Conservation (phyloP, 2,888 invertebrate species). For the Coenonympha glycerion region DNA sequence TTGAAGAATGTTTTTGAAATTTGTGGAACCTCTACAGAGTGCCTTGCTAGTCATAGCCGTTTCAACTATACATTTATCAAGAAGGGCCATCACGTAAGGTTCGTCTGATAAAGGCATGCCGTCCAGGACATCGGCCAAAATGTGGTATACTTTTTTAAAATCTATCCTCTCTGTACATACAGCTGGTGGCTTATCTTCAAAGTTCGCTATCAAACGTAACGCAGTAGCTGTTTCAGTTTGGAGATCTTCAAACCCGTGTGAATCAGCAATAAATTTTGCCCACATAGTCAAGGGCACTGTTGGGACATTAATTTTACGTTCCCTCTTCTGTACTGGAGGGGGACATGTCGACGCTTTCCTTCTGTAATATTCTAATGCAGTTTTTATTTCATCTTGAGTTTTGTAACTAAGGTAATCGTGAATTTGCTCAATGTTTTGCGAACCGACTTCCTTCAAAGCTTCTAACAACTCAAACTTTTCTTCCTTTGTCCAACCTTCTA, state of each 20-base stretch:
- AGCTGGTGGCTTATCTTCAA: conserved; percentile 48
- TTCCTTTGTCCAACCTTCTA: conserved; percentile 48
- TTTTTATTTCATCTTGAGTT: conserved; percentile 37
- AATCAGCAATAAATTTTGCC: conserved; percentile 50
- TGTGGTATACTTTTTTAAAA: conserved; percentile 50
- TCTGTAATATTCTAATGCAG: conserved; percentile 45
- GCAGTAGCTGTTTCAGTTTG: conserved; percentile 52
- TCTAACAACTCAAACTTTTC: conserved; percentile 49
- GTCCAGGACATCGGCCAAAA: conserved; percentile 58
- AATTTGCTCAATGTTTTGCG: conserved; percentile 37
- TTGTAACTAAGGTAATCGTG: conserved; percentile 40
- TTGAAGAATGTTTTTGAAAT: conserved; percentile 36
- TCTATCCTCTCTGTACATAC: conserved; percentile 43
- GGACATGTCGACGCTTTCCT: conserved; percentile 32
- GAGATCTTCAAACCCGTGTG: conserved; percentile 41
- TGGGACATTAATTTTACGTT: conserved; percentile 28
- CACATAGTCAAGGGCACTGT: conserved; percentile 47
- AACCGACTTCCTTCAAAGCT: conserved; percentile 41
- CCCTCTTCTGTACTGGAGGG: conserved; percentile 19
- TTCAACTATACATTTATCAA: conserved; percentile 55
- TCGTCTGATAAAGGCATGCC: conserved; percentile 50
- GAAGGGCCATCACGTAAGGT: conserved; percentile 32
- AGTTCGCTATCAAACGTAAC: conserved; percentile 56
- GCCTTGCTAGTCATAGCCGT: conserved; percentile 51
- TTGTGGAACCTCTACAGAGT: conserved; percentile 39